Evolutionary conservation across 2,888 invertebrate genomes (phyloP).

Genomic region (Tetragonisca angustula): DNA sequence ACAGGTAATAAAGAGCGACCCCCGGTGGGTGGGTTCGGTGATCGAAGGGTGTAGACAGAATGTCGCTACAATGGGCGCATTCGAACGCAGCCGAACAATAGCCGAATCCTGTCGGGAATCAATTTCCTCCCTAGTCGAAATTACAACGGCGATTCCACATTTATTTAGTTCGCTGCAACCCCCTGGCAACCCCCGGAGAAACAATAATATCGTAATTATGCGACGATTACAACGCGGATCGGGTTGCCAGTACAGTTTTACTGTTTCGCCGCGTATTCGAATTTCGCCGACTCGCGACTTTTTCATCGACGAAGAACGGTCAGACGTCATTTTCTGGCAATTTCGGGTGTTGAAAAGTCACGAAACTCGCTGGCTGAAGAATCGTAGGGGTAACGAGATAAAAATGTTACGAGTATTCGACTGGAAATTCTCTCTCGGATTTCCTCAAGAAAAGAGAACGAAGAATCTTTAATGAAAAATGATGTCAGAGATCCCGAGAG

Average conservation of each 20-base stretch:
- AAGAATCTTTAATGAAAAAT: no score
- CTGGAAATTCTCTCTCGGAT: no score
- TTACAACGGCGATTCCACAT: slow-evolving; percentile 63
- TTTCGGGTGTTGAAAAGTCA: no score
- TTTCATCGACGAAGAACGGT: no score
- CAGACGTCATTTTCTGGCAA: no score
- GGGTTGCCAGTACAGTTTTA: neutral
- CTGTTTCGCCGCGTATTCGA: neutral
- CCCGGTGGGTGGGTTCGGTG: neutral
- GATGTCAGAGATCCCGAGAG: no score
- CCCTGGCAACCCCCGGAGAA: slow-evolving; percentile 15
- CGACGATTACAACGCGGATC: neutral
- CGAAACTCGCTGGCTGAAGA: no score
- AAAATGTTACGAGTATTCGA: no score
- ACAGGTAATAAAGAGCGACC: slow-evolving; percentile 50
- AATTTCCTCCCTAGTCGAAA: slow-evolving; percentile 70
- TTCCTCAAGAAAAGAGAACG: no score
- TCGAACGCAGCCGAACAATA: slow-evolving; percentile 56
- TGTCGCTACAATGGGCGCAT: slow-evolving; percentile 40
- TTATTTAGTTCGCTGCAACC: slow-evolving; percentile 52
- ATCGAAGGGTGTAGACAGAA: slow-evolving; percentile 41
- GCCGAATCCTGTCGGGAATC: slow-evolving; percentile 69
- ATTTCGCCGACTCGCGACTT: no score
- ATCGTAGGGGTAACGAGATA: no score
- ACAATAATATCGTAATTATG: slow-evolving; percentile 66